These are phyloP conservation scores for Reinhardtius hippoglossoides DNA, from an alignment of 2,113 vertebrate genomes.

Conservation along the genomic window DNA sequence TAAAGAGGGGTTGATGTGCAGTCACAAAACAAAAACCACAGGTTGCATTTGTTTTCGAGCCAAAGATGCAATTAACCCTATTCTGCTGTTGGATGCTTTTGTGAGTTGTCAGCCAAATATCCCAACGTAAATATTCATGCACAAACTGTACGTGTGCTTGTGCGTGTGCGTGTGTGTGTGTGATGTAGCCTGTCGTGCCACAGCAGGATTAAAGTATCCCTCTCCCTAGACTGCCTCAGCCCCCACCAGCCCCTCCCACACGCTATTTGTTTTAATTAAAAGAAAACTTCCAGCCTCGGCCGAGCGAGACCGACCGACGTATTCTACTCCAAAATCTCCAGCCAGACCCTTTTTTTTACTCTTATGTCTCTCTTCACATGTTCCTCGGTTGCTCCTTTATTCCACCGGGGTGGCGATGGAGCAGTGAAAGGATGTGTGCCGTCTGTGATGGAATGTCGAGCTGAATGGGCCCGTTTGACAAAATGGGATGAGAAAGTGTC, in stretches of 20 bases:
- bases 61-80: background rate
- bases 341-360: conserved; percentile 24
- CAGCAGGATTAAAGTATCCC: conserved; percentile 80
- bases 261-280: conserved; percentile 83
- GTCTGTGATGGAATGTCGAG: conserved; percentile 52
- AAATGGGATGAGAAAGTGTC: conserved; percentile 67
- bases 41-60: background rate
- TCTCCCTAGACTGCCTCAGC: conserved; percentile 54
- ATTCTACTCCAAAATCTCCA: background rate
- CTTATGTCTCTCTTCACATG: conserved; percentile 26
- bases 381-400: conserved; percentile 35
- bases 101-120: background rate
- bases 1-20: no score
- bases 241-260: conserved; percentile 60
- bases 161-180: background rate
- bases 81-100: background rate
- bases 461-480: conserved; percentile 55
- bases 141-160: background rate
- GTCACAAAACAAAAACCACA: background rate
- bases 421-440: conserved; percentile 46
- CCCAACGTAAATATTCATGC: conserved; percentile 19
- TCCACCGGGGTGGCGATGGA: conserved; percentile 45
- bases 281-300: conserved; percentile 71
- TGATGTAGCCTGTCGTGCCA: conserved; percentile 75
- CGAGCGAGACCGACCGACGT: conserved; percentile 45